Base-by-base conservation (phyloP, 2,797 vertebrate genomes). In the Centropyge bicolor region DNA sequence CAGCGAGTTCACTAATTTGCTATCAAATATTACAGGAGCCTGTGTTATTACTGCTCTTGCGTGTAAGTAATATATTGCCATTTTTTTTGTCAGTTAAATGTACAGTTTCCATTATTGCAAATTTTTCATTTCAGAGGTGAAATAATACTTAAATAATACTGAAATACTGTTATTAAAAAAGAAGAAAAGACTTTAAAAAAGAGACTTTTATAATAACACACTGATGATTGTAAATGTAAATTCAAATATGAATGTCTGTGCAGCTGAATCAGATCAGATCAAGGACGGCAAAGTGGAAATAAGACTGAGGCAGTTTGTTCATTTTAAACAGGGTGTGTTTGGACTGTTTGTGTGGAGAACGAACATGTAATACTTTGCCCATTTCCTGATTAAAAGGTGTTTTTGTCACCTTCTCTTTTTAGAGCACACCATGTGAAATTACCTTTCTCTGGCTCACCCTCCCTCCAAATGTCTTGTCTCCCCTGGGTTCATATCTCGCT, bases 241-340 rank as follows among this genome's bases (percentile, higher is more conserved):
- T 24, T 2, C 13, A 48, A 31, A 24, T 5, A 8, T 14, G 2
- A 35, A 51, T 8, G 5, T 41, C 3, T 2, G 38, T 36, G 65
- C 35, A 31, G 19, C 43, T 56, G 24, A 43, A 52, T 68, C 46
- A 68, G 14, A 52, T 68, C 46, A 68, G 14, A 61, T 67, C n/a
- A 46, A 56, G 31, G 41, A 27, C 27, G 10, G 40, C n/a, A 41
- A 41, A 40, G n/a, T 48, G 8, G 31, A 13, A 31, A 27, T 41
- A 49, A 19, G n/a, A 46, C 43, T 17, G 7, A 7, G n/a, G 52
- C 52, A 27, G n/a, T 31, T 31, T 31, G 27, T 31, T 31, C 27
- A 31, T 4, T 31, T 31, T 31, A 2, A 31, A 2, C 27, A 31
- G 27, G 27, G 27, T 31, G 27, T 31, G 27, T 31, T 31, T 31